A percentile compares a stretch with the other conserved stretches of the same genome.
These are phyloP conservation scores for Halictus ligatus DNA, from an alignment of 2,888 invertebrate species.

Conservation along the genomic window DNA sequence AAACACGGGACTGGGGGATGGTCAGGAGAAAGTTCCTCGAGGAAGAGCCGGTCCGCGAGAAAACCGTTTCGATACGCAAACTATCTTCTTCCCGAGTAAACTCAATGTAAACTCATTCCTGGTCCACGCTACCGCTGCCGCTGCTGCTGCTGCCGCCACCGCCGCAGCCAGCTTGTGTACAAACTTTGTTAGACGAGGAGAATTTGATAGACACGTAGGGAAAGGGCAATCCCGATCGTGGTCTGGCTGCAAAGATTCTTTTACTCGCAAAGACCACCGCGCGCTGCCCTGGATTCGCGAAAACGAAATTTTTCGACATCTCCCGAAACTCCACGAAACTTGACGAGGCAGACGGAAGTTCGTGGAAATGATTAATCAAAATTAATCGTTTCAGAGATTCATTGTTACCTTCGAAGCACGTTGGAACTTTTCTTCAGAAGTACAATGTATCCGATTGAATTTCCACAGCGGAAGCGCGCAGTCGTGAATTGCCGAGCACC, in stretches of 20 bases:
- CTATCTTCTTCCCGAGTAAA: constrained; percentile 46
- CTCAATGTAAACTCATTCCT: constrained; percentile 50
- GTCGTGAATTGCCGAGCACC: not conserved
- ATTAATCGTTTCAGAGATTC: no score
- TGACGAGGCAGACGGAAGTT: not conserved
- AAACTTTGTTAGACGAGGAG: constrained; percentile 39
- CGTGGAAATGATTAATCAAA: not conserved
- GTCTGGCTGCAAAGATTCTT: constrained; percentile 30
- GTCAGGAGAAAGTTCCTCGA: constrained; percentile 17
- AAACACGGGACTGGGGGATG: not conserved
- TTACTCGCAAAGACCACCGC: constrained; percentile 3
- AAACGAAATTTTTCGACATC: not conserved
- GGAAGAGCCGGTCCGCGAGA: constrained; percentile 2
- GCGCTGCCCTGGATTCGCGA: not conserved
- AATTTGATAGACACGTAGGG: constrained; percentile 50
- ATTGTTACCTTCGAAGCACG: no score
- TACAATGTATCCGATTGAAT: no score
- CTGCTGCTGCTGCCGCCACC: not conserved
- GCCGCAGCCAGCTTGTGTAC: not conserved
- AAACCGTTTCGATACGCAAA: constrained; percentile 45
- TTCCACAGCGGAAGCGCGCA: no score
- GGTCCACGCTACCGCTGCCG: not conserved
- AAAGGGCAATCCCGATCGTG: constrained; percentile 25
- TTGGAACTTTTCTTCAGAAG: no score
- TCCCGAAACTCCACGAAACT: not conserved